phyloP scores from a whole-genome alignment of 2,888 invertebrate genomes.

The Rhimphoctona megacephalus region DNA sequence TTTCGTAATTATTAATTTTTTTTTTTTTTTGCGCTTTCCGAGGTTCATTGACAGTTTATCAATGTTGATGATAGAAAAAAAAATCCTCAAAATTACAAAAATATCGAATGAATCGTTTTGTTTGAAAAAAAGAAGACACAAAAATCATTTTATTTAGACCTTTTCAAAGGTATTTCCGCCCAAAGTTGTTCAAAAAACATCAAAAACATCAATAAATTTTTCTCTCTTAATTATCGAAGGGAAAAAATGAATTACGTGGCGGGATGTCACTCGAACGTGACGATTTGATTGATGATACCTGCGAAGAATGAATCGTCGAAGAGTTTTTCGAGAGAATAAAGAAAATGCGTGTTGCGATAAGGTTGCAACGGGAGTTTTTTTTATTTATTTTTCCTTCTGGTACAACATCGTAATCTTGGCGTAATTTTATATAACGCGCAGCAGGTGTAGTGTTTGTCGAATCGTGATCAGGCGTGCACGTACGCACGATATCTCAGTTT shows the following conservation, averaged over 20 bases:
- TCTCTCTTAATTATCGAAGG: neutral
- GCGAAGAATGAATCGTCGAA: neutral
- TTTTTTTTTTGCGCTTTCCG: too few species aligned
- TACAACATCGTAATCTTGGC: neutral
- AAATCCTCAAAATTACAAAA: too few species aligned
- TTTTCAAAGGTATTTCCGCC: too few species aligned
- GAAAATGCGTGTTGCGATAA: neutral
- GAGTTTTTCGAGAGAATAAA: neutral
- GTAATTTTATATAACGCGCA: conserved; percentile 14
- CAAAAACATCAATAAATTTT: neutral
- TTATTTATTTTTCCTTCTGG: neutral
- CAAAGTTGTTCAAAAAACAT: neutral
- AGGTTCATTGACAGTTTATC: too few species aligned
- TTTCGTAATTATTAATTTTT: too few species aligned
- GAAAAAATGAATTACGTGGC: conserved; percentile 35
- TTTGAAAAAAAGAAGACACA: too few species aligned
- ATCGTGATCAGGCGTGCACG: neutral
- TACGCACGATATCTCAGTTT: neutral
- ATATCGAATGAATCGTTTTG: too few species aligned
- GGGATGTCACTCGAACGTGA: conserved; percentile 64
- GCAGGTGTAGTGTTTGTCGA: conserved; percentile 18
- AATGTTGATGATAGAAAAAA: too few species aligned
- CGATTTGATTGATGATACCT: conserved; percentile 48
- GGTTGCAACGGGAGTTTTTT: neutral
- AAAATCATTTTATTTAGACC: too few species aligned